These are phyloP conservation scores for Pontoporia blainvillei DNA, from an alignment of 2,113 vertebrate species.

Conservation along the genomic window DNA sequence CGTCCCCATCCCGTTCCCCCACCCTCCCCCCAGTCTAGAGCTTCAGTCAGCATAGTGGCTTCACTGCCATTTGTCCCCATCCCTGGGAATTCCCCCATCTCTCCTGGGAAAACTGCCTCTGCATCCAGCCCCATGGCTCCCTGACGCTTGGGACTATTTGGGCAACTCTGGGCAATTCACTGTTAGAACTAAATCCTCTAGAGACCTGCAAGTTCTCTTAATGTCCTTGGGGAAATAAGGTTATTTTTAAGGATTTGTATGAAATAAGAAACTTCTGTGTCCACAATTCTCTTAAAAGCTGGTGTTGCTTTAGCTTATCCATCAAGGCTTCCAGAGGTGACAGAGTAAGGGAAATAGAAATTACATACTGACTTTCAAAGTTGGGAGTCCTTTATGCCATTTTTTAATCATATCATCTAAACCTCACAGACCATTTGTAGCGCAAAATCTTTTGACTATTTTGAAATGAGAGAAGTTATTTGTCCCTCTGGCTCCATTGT, in stretches of 20 bases:
- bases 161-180: not conserved
- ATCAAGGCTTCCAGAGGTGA: not conserved
- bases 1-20: not conserved
- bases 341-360: not conserved
- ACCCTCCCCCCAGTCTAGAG: not conserved
- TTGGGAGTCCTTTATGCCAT: not conserved
- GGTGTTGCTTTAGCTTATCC: not conserved
- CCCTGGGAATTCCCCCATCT: not conserved
- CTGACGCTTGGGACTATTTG: conserved; percentile 24
- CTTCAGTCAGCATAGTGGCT: not conserved
- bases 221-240: conserved; percentile 21
- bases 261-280: conserved; percentile 33
- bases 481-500: not conserved
- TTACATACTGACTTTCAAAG: not conserved
- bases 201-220: conserved; percentile 39
- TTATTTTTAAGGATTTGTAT: conserved; percentile 36
- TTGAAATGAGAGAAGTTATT: not conserved
- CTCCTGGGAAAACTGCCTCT: conserved; percentile 53
- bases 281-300: not conserved
- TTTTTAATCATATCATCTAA: not conserved
- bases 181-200: conserved; percentile 44
- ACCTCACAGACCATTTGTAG: not conserved
- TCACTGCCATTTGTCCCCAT: not conserved
- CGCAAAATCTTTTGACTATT: not conserved
- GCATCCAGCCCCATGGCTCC: not conserved